Base-by-base conservation (phyloP, 2,888 invertebrate species). In the Biston betularia region DNA sequence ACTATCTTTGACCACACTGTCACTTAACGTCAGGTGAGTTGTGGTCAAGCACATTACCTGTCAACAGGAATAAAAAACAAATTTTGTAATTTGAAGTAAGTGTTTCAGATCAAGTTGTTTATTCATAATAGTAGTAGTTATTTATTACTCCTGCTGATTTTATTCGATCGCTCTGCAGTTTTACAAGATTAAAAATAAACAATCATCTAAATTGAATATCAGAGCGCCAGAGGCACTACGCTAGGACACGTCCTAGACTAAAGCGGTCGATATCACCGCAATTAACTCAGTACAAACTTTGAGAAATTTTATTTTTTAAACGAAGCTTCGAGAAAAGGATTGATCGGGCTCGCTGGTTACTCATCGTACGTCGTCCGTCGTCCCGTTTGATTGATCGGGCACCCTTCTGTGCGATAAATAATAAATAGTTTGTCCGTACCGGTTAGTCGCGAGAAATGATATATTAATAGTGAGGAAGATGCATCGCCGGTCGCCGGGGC, bases 321-420 rank as follows among this genome's bases (percentile, higher is more conserved):
- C 15, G 12, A 49, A 42, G 40, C 35, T 42, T n/a, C 8, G 6
- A 33, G 10, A n/a, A 49, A 59, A 38, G 33, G 63, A 60, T 61
- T 66, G 53, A 45, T 15, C 34, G 15, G 48, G 63, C 50, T 61
- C 59, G 42, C 15, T 24, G 40, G 53, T 54, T 14, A 38, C 9
- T 7, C 49, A 6, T 34, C 52, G 52, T 12, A 11, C 49, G 49
- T 50, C 49, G 49, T 12, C 9, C 46, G 15, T 63, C 46, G 11
- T 63, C 63, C 68, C 68, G 64, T 69, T 79, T 91, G 91, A 92
- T 91, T 88, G 91, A 92, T 92, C 85, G 84, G 83, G 71, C 75
- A 82, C 87, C 89, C 87, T 86, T 86, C 82, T 76, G 71, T 82
- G 82, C 88, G 87, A 92, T 92, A 92, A 92, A 92, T 92, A 92